phyloP scores from a whole-genome alignment of 2,113 vertebrate genomes.

The Chionis minor region DNA sequence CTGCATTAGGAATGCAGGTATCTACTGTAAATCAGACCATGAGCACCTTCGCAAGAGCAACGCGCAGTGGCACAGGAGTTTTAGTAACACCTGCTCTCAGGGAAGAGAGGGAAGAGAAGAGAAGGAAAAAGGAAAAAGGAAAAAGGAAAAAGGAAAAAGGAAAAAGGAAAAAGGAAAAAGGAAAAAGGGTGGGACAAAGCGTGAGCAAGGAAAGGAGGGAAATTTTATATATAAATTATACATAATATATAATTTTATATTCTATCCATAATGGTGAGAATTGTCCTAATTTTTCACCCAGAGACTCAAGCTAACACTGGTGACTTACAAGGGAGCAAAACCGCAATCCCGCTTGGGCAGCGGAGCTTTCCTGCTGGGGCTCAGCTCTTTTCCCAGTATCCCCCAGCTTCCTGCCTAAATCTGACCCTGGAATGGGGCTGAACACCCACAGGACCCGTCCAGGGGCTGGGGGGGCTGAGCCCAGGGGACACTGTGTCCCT shows the following conservation, averaged over 20 bases:
- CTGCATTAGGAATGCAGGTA: constrained; percentile 54
- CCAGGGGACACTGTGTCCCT: background rate
- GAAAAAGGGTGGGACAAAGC: background rate
- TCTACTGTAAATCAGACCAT: background rate
- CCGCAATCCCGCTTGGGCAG: background rate
- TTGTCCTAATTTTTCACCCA: background rate
- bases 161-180: background rate
- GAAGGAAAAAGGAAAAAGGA: accelerated
- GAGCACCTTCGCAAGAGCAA: background rate
- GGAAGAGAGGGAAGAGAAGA: accelerated
- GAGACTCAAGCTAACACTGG: background rate
- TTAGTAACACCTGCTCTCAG: background rate
- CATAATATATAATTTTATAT: background rate
- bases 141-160: background rate
- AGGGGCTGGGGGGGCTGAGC: background rate
- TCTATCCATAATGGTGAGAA: background rate
- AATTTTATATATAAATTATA: background rate
- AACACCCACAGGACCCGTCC: background rate
- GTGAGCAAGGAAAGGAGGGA: background rate
- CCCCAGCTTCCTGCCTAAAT: background rate
- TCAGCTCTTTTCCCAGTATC: background rate
- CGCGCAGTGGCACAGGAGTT: background rate
- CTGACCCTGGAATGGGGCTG: background rate
- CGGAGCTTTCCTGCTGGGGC: background rate
- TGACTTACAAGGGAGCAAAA: background rate